phyloP scores from a whole-genome alignment of 2,797 vertebrate genomes.

The Psittacula derbiana region DNA sequence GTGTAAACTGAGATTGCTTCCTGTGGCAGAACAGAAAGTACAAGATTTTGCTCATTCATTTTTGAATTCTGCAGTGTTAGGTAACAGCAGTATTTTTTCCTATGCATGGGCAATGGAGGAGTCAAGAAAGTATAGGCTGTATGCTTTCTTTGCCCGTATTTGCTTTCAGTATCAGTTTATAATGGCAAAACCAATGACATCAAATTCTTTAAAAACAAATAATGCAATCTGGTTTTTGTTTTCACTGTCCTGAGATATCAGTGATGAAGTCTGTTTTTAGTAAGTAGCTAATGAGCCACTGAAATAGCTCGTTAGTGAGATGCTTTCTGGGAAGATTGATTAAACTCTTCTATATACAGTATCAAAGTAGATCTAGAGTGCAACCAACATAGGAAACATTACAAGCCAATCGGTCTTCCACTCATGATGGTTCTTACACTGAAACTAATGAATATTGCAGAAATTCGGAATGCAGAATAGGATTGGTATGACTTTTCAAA shows the following conservation, averaged over 20 bases:
- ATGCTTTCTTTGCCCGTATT: neutral
- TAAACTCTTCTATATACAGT: neutral
- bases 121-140: neutral
- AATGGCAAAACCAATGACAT: neutral
- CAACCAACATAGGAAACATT: neutral
- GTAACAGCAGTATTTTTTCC: neutral
- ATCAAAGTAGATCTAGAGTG: neutral
- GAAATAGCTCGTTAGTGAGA: neutral
- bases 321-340: neutral
- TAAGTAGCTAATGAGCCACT: neutral
- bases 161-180: neutral
- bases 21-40: neutral
- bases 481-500: neutral
- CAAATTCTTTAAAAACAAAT: slow-evolving; percentile 5
- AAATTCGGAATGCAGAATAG: neutral
- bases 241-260: neutral
- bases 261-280: slow-evolving; percentile 14
- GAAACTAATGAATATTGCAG: neutral
- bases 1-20: neutral
- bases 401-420: neutral
- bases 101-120: neutral
- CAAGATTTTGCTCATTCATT: neutral
- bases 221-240: neutral
- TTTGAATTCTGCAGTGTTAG: neutral
- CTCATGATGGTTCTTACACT: neutral